These are phyloP conservation scores for Clarias macrocephalus DNA, from an alignment of 2,113 vertebrate genomes.

Conservation along the genomic window DNA sequence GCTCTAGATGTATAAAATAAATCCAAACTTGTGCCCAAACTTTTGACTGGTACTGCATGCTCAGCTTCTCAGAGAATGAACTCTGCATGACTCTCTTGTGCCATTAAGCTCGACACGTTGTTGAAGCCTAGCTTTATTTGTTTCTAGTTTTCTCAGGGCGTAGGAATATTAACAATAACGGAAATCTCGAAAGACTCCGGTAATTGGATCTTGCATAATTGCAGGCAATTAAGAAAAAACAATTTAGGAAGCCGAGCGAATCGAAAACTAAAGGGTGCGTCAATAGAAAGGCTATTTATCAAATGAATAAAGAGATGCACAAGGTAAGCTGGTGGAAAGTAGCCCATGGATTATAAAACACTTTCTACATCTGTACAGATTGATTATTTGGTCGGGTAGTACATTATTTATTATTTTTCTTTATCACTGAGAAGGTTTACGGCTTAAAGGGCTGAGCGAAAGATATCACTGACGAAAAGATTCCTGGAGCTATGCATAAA, in stretches of 20 bases:
- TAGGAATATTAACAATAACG: constrained; percentile 13
- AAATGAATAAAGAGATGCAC: not conserved
- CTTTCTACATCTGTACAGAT: not conserved
- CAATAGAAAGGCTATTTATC: not conserved
- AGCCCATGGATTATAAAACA: not conserved
- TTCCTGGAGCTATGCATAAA: too few species aligned
- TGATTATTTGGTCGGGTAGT: not conserved
- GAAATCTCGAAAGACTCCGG: not conserved
- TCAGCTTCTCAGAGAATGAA: not conserved
- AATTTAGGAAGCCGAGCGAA: not conserved
- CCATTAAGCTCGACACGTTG: not conserved
- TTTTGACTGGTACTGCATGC: not conserved
- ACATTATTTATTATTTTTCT: not conserved
- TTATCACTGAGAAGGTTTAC: not conserved
- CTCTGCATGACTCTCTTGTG: constrained; percentile 3
- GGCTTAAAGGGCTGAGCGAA: not conserved
- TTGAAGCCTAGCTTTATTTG: not conserved
- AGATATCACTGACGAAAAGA: not conserved
- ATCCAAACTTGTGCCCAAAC: too few species aligned
- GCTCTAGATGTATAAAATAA: too few species aligned
- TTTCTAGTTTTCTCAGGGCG: constrained; percentile 2
- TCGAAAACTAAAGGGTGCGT: not conserved
- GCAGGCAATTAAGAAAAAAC: constrained; percentile 5
- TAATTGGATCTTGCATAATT: constrained; percentile 23
- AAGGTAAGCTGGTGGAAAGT: not conserved